Evolutionary conservation across 30 jellyfish, hydroid and myxozoan genomes (phyloP).

Genomic region (Aurelia aurita complex sp. Pacific): DNA sequence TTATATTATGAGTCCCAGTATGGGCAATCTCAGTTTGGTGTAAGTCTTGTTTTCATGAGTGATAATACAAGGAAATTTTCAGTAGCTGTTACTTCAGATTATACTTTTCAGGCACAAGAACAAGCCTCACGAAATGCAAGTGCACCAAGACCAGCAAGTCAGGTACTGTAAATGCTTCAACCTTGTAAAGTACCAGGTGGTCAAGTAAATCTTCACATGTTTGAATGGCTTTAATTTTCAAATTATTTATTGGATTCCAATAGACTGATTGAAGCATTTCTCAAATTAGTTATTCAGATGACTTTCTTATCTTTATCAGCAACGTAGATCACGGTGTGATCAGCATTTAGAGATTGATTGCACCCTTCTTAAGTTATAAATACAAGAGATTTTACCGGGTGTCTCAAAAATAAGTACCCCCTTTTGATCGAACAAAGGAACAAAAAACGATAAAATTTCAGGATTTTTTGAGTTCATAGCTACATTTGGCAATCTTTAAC

Average conservation of each 20-base stretch:
- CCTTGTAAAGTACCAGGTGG: neutral
- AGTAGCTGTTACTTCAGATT: neutral
- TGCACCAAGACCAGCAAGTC: conserved; percentile 27
- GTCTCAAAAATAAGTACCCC: no score
- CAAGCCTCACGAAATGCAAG: conserved; percentile 19
- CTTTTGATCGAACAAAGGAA: no score
- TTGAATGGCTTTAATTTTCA: neutral
- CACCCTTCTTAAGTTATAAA: neutral
- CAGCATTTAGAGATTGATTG: neutral
- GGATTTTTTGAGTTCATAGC: no score
- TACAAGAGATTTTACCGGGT: neutral
- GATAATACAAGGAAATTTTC: neutral
- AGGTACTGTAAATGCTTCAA: neutral
- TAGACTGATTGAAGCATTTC: neutral
- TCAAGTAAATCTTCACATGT: no score
- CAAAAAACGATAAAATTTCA: no score
- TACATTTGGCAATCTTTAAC: no score
- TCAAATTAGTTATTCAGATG: no score
- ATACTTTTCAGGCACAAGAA: conserved; percentile 16
- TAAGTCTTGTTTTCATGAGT: no score
- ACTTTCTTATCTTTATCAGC: no score
- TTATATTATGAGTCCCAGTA: no score
- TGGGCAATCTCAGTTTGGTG: no score
- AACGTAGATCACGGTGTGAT: no score
- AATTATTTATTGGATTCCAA: neutral